Evolutionary conservation across 1,140 invertebrate species (phyloP), one percentile per base, ranked within the genome.

Genomic region (Drosophila aff.): DNA sequence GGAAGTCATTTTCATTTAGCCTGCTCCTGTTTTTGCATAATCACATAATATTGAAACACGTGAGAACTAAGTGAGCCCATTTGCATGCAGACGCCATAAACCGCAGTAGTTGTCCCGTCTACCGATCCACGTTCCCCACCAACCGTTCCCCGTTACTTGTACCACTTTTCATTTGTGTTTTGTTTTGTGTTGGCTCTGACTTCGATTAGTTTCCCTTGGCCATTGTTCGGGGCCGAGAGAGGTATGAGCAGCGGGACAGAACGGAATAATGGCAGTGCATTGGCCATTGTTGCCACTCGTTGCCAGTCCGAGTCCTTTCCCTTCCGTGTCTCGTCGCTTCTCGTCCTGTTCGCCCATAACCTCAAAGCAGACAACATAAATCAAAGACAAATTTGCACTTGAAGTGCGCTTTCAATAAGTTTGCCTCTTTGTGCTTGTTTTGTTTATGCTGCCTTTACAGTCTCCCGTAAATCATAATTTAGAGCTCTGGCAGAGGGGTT

Each of bases 351-450:
- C 61, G 67, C 40, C 67, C 63, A 72, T 85, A 84, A 71, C 82
- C 82, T 81, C 82, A 85, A 85, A 81, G 82, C 82, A 85, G 82
- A 85, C 82, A 71, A 76, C 82, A 81, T 85, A 85, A 85, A 85
- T 85, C 82, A 85, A 79, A 85, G 75, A 75, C 74, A 85, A 85
- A 85, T 85, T 85, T 85, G 66, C 82, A 85, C 82, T 85, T 85
- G 71, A 82, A 85, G 82, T 79, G 78, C 69, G 79, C 79, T 79
- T 85, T 82, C 82, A 85, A 85, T 85, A 85, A 85, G 78, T 85
- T 75, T 26, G 62, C 59, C 49, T 60, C 58, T 79, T 41, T 41
- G 69, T 46, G 63, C 57, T 41, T 63, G 41, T 52, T 43, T 60
- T 81, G 33, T 50, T 69, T 46, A 38, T 60, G 43, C 26, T 80